Base-by-base conservation (phyloP, 2,113 vertebrate genomes). In the Xenus cinereus region DNA sequence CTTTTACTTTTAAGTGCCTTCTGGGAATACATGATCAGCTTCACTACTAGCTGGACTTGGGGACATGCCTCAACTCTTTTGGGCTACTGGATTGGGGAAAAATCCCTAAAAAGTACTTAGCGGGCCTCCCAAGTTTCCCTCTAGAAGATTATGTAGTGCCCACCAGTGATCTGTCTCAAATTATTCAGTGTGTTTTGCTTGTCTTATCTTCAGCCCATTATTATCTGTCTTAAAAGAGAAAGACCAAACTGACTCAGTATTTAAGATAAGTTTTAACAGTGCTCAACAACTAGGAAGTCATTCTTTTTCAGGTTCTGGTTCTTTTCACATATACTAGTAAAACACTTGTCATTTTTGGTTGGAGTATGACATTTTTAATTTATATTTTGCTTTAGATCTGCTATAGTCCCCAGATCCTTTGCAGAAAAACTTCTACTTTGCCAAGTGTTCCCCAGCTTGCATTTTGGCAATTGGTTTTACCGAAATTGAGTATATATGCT, bases 121-220 rank as follows among this genome's bases (percentile, higher is more conserved):
- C 0, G 3, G 1, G 0, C 1, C 5, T 86, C 27, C 5, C 5
- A 62, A 26, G 50, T 63, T 67, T 66, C 12, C 23, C 14, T 48
- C 22, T 60, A 19, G 69, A 84, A 41, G 7, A 23, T 41, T 43
- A 43, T 9, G 9, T 10, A 24, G 13, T n/a, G 12, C 22, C 71
- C 3, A 24, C 2, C 16, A 35, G 50, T 32, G 5, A 77, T 35
- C 37, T 33, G 6, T 67, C 28, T 63, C 9, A 51, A 48, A 45
- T 67, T 28, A 50, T 30, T 73, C 45, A 37, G 19, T 32, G 4
- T 4, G 9, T 71, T 92, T 69, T 89, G 7, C 14, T 19, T 45
- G 35, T 48, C 3, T 1, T 27, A 21, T 30, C 17, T 88, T 90
- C 45, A 73, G 3, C 48, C 12, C 43, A 3, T 39, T 76, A 9